Conservation (phyloP, 1,140 invertebrate species). For the Paracyclopina nana region DNA sequence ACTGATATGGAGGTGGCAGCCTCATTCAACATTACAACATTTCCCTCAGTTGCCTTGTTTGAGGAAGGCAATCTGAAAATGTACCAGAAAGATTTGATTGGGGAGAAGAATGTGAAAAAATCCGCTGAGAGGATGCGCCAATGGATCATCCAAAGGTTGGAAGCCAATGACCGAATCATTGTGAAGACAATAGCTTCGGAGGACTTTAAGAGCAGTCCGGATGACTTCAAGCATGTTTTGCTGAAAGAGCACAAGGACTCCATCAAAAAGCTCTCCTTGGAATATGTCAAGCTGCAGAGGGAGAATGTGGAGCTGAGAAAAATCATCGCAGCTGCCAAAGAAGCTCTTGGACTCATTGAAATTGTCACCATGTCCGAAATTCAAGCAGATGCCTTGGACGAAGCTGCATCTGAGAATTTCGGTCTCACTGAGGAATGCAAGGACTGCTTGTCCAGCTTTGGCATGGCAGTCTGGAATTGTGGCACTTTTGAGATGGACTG, state of each 20-base stretch:
- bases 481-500: slow-evolving; percentile 9
- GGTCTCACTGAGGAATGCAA: slow-evolving; percentile 6
- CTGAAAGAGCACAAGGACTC: slow-evolving; percentile 15
- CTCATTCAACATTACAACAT: background rate
- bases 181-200: background rate
- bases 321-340: slow-evolving; percentile 5
- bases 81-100: too few relatives aligned
- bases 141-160: background rate
- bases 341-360: too few relatives aligned
- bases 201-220: background rate
- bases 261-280: slow-evolving; percentile 6
- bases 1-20: background rate
- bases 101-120: too few relatives aligned
- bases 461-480: slow-evolving; percentile 8
- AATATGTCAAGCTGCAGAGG: slow-evolving; percentile 7
- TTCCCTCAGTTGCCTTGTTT: slow-evolving; percentile 1
- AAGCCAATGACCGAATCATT: too few relatives aligned
- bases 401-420: too few relatives aligned
- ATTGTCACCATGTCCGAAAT: too few relatives aligned
- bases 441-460: slow-evolving; percentile 4
- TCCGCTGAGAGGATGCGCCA: background rate
- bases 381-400: too few relatives aligned
- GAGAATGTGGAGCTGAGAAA: background rate
- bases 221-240: slow-evolving; percentile 10
- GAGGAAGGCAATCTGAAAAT: slow-evolving; percentile 6